A percentile compares a stretch with the other conserved stretches of the same genome.
Evolutionary conservation across 2,888 invertebrate species (phyloP).

Genomic region (Xestia xanthographa): DNA sequence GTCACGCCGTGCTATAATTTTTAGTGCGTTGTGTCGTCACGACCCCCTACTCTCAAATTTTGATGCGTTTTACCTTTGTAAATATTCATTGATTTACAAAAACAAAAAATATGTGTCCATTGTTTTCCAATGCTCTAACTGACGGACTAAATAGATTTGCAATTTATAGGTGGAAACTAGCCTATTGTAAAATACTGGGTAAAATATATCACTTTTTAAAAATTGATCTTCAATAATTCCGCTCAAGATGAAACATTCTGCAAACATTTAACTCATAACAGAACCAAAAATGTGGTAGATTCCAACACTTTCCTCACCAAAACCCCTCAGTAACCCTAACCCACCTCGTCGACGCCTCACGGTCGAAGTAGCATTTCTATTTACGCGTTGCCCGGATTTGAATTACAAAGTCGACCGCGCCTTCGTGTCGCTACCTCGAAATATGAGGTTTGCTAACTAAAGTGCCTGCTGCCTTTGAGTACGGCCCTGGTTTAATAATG

Average conservation of each 20-base stretch:
- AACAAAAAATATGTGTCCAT: no score
- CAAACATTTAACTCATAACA: not conserved
- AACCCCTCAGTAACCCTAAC: slow-evolving; percentile 8
- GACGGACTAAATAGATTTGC: no score
- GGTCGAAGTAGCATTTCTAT: slow-evolving; percentile 45
- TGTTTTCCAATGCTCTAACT: no score
- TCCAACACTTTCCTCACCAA: not conserved
- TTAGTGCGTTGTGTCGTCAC: no score
- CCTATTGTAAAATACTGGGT: not conserved
- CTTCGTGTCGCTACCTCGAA: slow-evolving; percentile 76
- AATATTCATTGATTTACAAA: no score
- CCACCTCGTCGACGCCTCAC: slow-evolving; percentile 2
- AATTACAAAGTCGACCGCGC: slow-evolving; percentile 86
- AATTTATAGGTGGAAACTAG: no score
- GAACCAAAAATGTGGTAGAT: not conserved
- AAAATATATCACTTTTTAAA: not conserved
- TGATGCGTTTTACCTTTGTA: no score
- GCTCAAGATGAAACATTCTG: not conserved
- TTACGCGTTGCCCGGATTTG: slow-evolving; percentile 80
- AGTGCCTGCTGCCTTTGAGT: slow-evolving; percentile 66
- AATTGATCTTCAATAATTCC: not conserved
- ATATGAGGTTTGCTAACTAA: slow-evolving; percentile 68
- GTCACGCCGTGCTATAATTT: no score
- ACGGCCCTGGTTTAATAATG: slow-evolving; percentile 69
- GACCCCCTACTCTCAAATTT: no score